Evolutionary conservation across 2,113 vertebrate genomes (phyloP).

Genomic region (Acrocephalus arundinaceus): DNA sequence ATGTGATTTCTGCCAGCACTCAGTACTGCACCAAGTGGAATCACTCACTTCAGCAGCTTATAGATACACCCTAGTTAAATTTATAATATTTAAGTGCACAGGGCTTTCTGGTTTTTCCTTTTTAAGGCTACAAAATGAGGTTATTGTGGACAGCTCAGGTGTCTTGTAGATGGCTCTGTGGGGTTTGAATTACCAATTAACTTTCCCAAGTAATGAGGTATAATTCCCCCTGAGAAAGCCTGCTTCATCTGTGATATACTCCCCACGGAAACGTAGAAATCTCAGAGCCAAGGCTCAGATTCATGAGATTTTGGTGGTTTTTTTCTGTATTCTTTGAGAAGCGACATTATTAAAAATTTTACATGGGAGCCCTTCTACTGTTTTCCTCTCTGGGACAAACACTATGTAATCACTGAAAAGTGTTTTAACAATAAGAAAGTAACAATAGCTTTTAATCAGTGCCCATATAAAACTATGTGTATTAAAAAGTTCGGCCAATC

Average conservation of each 20-base stretch:
- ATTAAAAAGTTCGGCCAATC: not conserved
- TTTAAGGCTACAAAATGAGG: slow-evolving; percentile 22
- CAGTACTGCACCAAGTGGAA: not conserved
- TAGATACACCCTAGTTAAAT: not conserved
- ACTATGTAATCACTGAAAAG: not conserved
- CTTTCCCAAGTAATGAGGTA: slow-evolving; percentile 27
- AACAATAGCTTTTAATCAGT: not conserved
- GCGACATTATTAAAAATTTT: not conserved
- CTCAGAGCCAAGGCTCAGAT: not conserved
- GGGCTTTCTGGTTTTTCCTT: not conserved
- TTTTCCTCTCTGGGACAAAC: not conserved
- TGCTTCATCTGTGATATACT: not conserved
- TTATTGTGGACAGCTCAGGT: slow-evolving; percentile 32
- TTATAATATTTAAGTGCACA: not conserved
- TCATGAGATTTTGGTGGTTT: not conserved
- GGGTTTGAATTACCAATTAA: slow-evolving; percentile 52
- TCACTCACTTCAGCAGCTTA: not conserved
- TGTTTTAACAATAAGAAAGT: not conserved
- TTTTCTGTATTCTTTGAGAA: not conserved
- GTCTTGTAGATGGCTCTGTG: not conserved
- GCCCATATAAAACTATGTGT: not conserved
- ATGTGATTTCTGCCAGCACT: not conserved
- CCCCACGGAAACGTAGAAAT: not conserved
- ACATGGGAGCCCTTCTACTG: not conserved
- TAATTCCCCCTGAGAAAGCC: not conserved